Evolutionary conservation across 2,888 invertebrate genomes (phyloP).

Genomic region (Octonoba sinensis): DNA sequence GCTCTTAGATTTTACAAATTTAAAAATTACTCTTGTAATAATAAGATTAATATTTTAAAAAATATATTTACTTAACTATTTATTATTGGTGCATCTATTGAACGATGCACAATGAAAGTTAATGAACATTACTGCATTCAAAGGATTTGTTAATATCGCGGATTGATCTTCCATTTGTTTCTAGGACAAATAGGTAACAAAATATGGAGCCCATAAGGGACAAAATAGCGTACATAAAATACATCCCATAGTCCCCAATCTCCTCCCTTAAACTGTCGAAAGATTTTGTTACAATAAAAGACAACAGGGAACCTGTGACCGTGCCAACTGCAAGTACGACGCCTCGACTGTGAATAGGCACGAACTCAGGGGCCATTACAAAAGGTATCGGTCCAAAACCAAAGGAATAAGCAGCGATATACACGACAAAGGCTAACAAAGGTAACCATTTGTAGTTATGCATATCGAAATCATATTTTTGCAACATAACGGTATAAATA

Average conservation of each 20-base stretch:
- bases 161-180: not conserved
- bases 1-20: too few relatives aligned
- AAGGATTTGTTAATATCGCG: not conserved
- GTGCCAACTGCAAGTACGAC: conserved; percentile 19
- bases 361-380: conserved; percentile 72
- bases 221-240: not conserved
- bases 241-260: conserved; percentile 2
- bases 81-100: too few relatives aligned
- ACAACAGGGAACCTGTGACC: not conserved
- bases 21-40: too few relatives aligned
- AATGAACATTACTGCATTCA: not conserved
- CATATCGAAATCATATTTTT: not conserved
- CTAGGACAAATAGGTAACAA: not conserved
- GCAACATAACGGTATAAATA: not conserved
- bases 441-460: conserved; percentile 67
- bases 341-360: conserved; percentile 74
- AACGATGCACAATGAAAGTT: too few relatives aligned
- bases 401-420: conserved; percentile 71
- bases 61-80: too few relatives aligned
- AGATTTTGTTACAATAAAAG: not conserved
- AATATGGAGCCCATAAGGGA: not conserved
- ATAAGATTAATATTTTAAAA: too few relatives aligned
- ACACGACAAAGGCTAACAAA: conserved; percentile 69
- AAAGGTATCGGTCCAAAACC: conserved; percentile 72
- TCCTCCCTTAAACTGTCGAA: not conserved